These are phyloP conservation scores for Pluvianellus socialis DNA, from an alignment of 2,113 vertebrate genomes.

Conservation along the genomic window DNA sequence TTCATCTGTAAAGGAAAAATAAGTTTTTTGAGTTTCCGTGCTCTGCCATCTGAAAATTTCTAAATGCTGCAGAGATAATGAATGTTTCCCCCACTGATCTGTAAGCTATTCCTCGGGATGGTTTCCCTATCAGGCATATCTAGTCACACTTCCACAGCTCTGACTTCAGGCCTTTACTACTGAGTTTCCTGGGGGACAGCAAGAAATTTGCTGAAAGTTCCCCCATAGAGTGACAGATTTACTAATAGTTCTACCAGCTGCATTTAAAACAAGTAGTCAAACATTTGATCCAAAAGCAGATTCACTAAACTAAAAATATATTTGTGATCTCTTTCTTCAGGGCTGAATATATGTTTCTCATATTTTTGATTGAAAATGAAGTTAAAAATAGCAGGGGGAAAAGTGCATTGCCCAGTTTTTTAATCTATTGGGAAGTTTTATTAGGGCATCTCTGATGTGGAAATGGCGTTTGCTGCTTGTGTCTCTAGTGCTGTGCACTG, in stretches of 20 bases:
- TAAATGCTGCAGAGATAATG: background rate
- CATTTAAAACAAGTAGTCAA: background rate
- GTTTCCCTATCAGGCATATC: background rate
- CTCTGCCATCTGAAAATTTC: background rate
- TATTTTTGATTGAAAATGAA: background rate
- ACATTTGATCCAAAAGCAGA: background rate
- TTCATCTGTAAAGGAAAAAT: background rate
- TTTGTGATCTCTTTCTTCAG: background rate
- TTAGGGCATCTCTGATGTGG: background rate
- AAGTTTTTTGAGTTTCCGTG: background rate
- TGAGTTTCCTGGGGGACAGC: background rate
- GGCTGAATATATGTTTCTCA: background rate
- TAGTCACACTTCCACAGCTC: background rate
- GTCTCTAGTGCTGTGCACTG: background rate
- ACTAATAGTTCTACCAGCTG: background rate
- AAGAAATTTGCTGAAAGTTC: background rate
- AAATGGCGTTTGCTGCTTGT: background rate
- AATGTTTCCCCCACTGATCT: background rate
- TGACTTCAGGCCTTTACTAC: background rate
- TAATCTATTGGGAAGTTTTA: background rate
- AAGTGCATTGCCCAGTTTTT: background rate
- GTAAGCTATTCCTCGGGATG: background rate
- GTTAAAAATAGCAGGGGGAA: background rate
- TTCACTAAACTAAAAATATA: slow-evolving; percentile 28
- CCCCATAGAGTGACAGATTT: background rate